Evolutionary conservation across 1,140 invertebrate species (phyloP), one percentile per base, ranked within the genome.

Genomic region (Neodiprion lecontei): DNA sequence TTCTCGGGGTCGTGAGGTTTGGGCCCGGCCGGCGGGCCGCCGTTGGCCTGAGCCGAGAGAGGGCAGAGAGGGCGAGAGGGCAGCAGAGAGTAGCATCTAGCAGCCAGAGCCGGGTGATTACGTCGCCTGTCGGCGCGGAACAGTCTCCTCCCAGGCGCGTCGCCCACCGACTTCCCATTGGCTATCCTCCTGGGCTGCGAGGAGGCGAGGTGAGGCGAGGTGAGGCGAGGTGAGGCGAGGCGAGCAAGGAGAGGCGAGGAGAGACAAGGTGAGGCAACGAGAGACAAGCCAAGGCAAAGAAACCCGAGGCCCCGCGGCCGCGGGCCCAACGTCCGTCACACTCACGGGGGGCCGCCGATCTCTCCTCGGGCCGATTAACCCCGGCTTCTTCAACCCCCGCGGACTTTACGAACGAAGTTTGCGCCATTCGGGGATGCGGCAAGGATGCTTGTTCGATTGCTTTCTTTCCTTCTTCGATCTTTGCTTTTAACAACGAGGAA

Each of bases 81-180:
- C 71, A 72, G n/a, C n/a, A 66, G 66, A 65, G 68, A 69, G 68
- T 28, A 69, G 70, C 11, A 40, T 12, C 71, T 81, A 82, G 77
- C 79, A 79, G 78, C 82, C 73, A 76, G 77, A 74, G 82, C 83
- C 84, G 85, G 85, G 84, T 87, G 86, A 87, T 87, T 87, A 87
- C 86, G 84, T 87, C 85, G 85, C 78, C 81, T 85, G 86, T 87
- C 86, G 86, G 84, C 85, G 85, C 82, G 83, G 86, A 86, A 87
- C 86, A 86, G 86, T 87, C 86, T 87, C 86, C 86, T 87, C 86
- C 86, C 86, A 87, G 82, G 83, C 83, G 80, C 79, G 84, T 84
- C 84, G 85, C 86, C 84, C 84, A 86, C 83, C 82, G 70, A 66
- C 53, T 78, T 82, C 81, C 78, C 74, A 87, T 87, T 87, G 85